A percentile compares a stretch with the other conserved stretches of the same genome.
Evolutionary conservation across 2,797 vertebrate species (phyloP).

Genomic region (Darevskia nairensis): DNA sequence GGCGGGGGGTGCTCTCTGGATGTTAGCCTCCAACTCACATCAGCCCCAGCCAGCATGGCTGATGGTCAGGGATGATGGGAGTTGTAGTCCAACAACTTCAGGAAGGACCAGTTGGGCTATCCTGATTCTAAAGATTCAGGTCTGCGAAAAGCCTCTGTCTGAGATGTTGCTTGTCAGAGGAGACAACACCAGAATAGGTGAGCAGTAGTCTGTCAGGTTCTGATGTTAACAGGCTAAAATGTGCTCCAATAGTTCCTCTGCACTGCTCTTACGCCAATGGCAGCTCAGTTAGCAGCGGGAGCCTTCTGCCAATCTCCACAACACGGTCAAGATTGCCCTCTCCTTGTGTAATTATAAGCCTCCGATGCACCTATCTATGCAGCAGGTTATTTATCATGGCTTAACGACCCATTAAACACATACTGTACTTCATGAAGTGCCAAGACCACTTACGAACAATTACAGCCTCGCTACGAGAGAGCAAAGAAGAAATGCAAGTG

Average conservation of each 20-base stretch:
- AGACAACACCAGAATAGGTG: neutral
- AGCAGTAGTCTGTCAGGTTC: neutral
- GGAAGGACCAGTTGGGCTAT: no score
- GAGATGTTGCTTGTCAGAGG: neutral
- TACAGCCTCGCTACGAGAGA: neutral
- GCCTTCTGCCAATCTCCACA: neutral
- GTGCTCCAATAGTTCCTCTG: neutral
- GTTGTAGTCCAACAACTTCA: no score
- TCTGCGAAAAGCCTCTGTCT: neutral
- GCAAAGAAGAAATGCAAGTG: fast-evolving
- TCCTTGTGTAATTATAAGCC: slow-evolving; percentile 58
- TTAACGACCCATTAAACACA: slow-evolving; percentile 69
- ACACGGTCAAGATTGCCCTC: slow-evolving; percentile 37
- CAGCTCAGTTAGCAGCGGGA: neutral
- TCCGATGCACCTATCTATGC: slow-evolving; percentile 39
- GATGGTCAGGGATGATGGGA: no score
- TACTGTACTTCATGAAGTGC: slow-evolving; percentile 67
- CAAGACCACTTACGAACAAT: slow-evolving; percentile 53
- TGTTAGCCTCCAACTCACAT: no score
- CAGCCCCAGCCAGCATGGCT: no score
- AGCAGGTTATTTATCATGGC: slow-evolving; percentile 65
- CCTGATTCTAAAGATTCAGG: no score
- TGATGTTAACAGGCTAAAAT: neutral
- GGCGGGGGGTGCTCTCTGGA: no score
- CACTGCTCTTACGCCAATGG: neutral